Evolutionary conservation across 2,797 vertebrate genomes (phyloP).

Genomic region (Brachyalestes nurse): DNA sequence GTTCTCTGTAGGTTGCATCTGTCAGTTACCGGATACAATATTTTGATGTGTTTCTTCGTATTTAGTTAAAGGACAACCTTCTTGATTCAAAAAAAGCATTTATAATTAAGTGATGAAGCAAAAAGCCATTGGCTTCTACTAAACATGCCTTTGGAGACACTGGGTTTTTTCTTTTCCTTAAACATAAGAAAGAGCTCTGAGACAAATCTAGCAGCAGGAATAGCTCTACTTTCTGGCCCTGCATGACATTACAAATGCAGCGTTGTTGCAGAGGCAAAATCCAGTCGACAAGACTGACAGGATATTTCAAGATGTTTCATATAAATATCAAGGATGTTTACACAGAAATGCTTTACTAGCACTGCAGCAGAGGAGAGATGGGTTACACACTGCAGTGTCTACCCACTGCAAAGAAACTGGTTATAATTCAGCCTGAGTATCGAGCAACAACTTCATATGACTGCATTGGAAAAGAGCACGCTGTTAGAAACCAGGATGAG

Average conservation of each 20-base stretch:
- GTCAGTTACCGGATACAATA: not conserved
- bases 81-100: not conserved
- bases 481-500: not conserved
- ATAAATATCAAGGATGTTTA: conserved; percentile 38
- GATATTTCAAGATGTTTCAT: conserved; percentile 29
- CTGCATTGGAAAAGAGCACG: conserved; percentile 10
- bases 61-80: not conserved
- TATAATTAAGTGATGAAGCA: not conserved
- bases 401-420: not conserved
- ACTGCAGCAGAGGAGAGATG: conserved; percentile 2
- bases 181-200: not conserved
- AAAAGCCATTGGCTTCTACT: not conserved
- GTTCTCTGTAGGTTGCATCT: not conserved
- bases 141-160: not conserved
- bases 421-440: conserved; percentile 13
- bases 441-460: not conserved
- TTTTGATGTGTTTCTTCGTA: not conserved
- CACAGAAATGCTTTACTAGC: conserved; percentile 1
- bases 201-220: not conserved
- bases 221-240: not conserved
- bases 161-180: not conserved
- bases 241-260: not conserved
- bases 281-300: conserved; percentile 17
- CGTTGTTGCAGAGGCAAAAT: not conserved
- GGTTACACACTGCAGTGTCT: not conserved